Evolutionary conservation across 2,797 vertebrate genomes (phyloP).

Genomic region (Botia almorhae): DNA sequence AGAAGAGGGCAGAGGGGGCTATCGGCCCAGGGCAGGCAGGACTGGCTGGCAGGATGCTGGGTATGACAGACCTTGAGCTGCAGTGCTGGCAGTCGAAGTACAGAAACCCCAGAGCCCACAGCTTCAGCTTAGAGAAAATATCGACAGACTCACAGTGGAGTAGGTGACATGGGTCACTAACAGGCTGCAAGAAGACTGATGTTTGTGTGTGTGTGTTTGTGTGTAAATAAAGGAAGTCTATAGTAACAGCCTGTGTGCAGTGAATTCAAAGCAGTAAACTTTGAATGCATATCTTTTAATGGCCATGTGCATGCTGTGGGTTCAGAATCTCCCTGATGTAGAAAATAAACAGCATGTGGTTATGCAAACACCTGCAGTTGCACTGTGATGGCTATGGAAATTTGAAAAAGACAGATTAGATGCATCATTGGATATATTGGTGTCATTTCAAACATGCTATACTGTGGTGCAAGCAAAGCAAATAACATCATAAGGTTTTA

Average conservation of each 20-base stretch:
- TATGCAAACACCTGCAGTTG: background rate
- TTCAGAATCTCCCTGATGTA: background rate
- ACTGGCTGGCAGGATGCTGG: slow-evolving; percentile 30
- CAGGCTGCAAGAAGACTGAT: slow-evolving; percentile 13
- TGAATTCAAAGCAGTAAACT: background rate
- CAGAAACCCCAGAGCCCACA: slow-evolving; percentile 34
- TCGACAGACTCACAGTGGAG: slow-evolving; percentile 37
- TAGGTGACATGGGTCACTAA: slow-evolving; percentile 39
- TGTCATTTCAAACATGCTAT: background rate
- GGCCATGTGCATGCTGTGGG: background rate
- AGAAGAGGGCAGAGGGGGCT: slow-evolving; percentile 27
- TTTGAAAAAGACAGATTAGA: slow-evolving; percentile 13
- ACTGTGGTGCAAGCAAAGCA: background rate
- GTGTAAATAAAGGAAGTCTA: background rate
- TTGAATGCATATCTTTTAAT: slow-evolving; percentile 10
- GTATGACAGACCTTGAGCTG: slow-evolving; percentile 35
- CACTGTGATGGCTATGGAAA: background rate
- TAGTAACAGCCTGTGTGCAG: background rate
- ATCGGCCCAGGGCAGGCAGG: slow-evolving; percentile 43
- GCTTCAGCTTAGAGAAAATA: slow-evolving; percentile 37
- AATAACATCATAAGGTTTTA: background rate
- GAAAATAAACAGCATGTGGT: background rate
- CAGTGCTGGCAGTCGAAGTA: slow-evolving; percentile 30
- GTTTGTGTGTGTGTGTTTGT: slow-evolving; percentile 29
- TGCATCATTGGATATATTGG: background rate